A percentile compares a stretch with the other conserved stretches of the same genome.
Evolutionary conservation across 2,797 vertebrate species (phyloP).

Genomic region (Pseudochirops corinnae): DNA sequence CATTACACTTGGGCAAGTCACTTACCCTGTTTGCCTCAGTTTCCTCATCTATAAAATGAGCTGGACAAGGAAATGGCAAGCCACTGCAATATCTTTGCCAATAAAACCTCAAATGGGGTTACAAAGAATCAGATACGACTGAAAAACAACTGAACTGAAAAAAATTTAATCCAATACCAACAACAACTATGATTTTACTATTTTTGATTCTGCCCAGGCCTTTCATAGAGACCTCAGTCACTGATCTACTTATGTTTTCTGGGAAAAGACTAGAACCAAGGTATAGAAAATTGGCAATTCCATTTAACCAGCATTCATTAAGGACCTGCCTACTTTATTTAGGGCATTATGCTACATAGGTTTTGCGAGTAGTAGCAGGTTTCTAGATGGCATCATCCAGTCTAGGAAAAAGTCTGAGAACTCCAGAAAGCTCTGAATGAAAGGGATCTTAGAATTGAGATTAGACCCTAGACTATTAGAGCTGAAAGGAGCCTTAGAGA

Average conservation of each 20-base stretch:
- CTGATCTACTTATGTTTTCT: not conserved
- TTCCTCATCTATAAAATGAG: not conserved
- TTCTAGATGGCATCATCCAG: not conserved
- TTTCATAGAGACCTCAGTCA: not conserved
- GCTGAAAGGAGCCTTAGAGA: not conserved
- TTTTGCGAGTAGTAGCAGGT: not conserved
- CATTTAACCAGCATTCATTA: not conserved
- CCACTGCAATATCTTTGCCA: not conserved
- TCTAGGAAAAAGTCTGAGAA: not conserved
- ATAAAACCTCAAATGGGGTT: not conserved
- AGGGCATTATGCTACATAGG: not conserved
- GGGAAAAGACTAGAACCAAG: not conserved
- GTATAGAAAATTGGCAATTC: not conserved
- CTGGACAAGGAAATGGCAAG: not conserved
- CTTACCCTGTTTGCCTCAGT: not conserved
- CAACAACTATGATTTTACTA: not conserved
- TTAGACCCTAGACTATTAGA: not conserved
- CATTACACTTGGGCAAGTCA: not conserved
- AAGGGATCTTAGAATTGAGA: not conserved
- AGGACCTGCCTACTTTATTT: not conserved
- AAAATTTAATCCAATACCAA: not conserved
- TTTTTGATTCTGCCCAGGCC: not conserved
- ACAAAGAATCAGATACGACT: not conserved
- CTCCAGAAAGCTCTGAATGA: not conserved
- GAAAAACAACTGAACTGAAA: not conserved